Percentiles rank a stretch among this genome's conserved stretches.
Evolutionary conservation across 2,797 vertebrate genomes (phyloP).

Genomic region (Scyliorhinus canicula): DNA sequence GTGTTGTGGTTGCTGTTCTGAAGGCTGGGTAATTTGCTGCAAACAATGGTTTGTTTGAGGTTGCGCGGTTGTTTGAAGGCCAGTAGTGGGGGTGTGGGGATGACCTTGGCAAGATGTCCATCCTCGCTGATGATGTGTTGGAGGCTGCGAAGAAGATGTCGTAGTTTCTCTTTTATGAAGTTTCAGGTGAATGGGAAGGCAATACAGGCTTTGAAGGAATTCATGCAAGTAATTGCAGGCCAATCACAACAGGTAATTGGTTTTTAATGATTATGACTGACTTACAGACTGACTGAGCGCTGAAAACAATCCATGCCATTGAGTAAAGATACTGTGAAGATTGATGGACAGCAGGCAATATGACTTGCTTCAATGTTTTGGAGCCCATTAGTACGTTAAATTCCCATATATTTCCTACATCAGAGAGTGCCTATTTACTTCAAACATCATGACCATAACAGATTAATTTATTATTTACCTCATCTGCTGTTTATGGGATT

Average conservation of each 20-base stretch:
- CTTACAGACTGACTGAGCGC: not conserved
- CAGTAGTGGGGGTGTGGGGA: too few species aligned
- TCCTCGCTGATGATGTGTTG: too few species aligned
- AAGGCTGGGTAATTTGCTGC: too few species aligned
- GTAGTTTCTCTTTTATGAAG: too few species aligned
- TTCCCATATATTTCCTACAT: not conserved
- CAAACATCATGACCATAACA: not conserved
- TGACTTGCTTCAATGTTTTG: not conserved
- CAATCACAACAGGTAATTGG: constrained; percentile 21
- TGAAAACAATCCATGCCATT: not conserved
- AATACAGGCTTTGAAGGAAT: not conserved
- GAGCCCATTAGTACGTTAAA: constrained; percentile 8
- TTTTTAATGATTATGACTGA: constrained; percentile 24
- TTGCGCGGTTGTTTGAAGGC: too few species aligned
- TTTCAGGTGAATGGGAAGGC: too few species aligned
- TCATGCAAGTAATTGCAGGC: not conserved
- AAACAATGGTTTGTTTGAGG: too few species aligned
- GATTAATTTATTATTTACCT: not conserved
- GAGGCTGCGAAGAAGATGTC: too few species aligned
- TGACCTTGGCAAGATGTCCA: too few species aligned
- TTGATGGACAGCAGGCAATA: not conserved
- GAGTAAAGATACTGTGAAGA: not conserved
- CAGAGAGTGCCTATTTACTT: not conserved
- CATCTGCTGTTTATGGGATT: not conserved
- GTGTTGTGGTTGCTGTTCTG: too few species aligned